Evolutionary conservation across 2,113 vertebrate genomes (phyloP).

Genomic region (Antennarius striatus): DNA sequence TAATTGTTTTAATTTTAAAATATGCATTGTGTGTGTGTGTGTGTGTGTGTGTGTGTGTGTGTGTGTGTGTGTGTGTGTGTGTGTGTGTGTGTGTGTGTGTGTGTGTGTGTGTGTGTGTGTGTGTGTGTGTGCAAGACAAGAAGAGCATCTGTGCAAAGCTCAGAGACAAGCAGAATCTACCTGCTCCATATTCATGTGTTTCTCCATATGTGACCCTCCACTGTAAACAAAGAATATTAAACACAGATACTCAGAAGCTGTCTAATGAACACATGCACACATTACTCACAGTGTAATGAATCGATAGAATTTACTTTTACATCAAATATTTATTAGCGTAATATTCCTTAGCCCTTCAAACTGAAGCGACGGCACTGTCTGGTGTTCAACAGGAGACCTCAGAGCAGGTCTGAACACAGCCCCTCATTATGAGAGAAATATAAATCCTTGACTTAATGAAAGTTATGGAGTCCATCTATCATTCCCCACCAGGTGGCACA

Average conservation of each 20-base stretch:
- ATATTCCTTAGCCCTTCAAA: conserved; percentile 73
- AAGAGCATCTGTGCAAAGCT: conserved; percentile 55
- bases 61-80: conserved; percentile 13
- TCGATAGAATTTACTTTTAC: conserved; percentile 72
- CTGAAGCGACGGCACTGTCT: conserved; percentile 52
- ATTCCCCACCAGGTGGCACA: conserved; percentile 26
- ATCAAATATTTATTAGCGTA: conserved; percentile 86
- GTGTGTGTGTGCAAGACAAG: conserved; percentile 40
- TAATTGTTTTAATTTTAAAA: conserved; percentile 76
- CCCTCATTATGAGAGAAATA: conserved; percentile 44
- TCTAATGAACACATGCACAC: conserved; percentile 75
- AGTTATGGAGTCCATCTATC: conserved; percentile 60
- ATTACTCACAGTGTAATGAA: conserved; percentile 76
- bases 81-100: conserved; percentile 18
- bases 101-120: conserved; percentile 9
- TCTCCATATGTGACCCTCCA: conserved; percentile 69
- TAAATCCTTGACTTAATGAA: conserved; percentile 58
- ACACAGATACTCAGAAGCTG: conserved; percentile 65
- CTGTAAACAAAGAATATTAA: conserved; percentile 84
- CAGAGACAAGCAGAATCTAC: conserved; percentile 54
- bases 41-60: conserved; percentile 7
- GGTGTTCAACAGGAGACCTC: conserved; percentile 36
- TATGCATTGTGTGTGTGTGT: conserved; percentile 6
- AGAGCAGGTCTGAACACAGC: conserved; percentile 12
- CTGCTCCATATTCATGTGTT: conserved; percentile 77